Evolutionary conservation across 2,113 vertebrate species (phyloP), one percentile per base, ranked within the genome.

Genomic region (Alexandromys fortis): DNA sequence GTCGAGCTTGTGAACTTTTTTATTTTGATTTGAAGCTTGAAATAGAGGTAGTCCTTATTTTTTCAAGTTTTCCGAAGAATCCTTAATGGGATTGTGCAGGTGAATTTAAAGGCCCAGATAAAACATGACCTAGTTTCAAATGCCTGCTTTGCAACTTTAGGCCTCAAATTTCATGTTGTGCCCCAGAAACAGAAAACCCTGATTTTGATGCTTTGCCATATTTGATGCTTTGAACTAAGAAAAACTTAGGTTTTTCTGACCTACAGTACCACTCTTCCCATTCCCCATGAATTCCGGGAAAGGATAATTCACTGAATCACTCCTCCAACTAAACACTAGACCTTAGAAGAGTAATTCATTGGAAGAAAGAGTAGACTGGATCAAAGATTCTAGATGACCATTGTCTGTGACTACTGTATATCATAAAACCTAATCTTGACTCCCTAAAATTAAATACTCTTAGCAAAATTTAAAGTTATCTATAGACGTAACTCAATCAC

Each of bases 41-140:
- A 87, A 67, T 30, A 61, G 68, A 35, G 21, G 38, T 86, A 55
- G 12, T 14, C 21, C 14, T 55, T 87, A 67, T 63, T 92, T 35
- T 16, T 75, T 86, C 47, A 85, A 35, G 11, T 3, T 78, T 94
- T 73, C 55, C 19, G 12, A 91, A 9, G 33, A 93, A 94, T 86
- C 1, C 8, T 49, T 93, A 89, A 79, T 90, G 65, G 26, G 16
- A 68, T 95, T 90, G 61, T 73, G 89, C 52, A 63, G 17, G 26
- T 95, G 22, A 86, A 79, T 92, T 94, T 95, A 82, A 89, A 93
- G 42, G 79, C 26, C 67, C 38, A 22, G 45, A 75, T 76, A 93
- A 82, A 26, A 89, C 91, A 83, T 63, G 42, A 92, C 16, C 38
- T 61, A 92, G 83, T 86, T 96, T 94, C 26, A 89, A 92, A 68